A percentile compares a stretch with the other conserved stretches of the same genome.
Conservation (phyloP, 64 coral and sea anemone genomes). For the Exaiptasia diaphana region DNA sequence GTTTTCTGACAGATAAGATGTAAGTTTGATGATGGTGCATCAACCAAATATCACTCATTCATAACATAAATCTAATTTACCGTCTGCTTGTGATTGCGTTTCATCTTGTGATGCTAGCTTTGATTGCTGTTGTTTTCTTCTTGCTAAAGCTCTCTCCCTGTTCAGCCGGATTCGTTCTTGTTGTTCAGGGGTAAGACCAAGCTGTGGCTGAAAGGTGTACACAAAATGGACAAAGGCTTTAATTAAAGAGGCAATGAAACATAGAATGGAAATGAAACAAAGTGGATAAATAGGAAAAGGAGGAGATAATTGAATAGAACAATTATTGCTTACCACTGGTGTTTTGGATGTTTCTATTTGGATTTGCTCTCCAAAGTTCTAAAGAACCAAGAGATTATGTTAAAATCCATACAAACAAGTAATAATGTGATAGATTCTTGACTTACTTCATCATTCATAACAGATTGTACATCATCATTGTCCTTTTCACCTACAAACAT, state of each 20-base stretch:
- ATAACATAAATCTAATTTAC: too few relatives aligned
- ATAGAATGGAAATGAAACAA: not conserved
- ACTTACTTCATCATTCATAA: too few relatives aligned
- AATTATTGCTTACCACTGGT: not conserved
- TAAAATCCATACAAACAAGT: not conserved
- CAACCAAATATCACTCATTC: too few relatives aligned
- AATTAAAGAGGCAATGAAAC: not conserved
- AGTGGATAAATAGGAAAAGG: not conserved
- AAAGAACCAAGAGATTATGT: not conserved
- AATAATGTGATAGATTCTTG: too few relatives aligned
- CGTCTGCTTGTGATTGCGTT: too few relatives aligned
- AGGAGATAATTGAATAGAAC: not conserved
- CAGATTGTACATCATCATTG: too few relatives aligned
- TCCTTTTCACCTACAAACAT: too few relatives aligned
- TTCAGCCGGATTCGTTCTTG: conserved; percentile 44
- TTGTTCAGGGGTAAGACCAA: conserved; percentile 51
- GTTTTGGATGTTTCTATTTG: not conserved
- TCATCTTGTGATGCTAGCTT: not conserved
- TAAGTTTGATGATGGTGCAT: too few relatives aligned
- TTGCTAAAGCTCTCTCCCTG: conserved; percentile 37
- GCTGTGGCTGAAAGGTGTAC: not conserved
- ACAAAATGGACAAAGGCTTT: not conserved
- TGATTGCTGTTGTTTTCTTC: conserved; percentile 18
- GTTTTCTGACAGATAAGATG: too few relatives aligned
- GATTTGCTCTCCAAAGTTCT: not conserved